phyloP scores from a whole-genome alignment of 2,888 invertebrate genomes.

The Volucella zonaria region DNA sequence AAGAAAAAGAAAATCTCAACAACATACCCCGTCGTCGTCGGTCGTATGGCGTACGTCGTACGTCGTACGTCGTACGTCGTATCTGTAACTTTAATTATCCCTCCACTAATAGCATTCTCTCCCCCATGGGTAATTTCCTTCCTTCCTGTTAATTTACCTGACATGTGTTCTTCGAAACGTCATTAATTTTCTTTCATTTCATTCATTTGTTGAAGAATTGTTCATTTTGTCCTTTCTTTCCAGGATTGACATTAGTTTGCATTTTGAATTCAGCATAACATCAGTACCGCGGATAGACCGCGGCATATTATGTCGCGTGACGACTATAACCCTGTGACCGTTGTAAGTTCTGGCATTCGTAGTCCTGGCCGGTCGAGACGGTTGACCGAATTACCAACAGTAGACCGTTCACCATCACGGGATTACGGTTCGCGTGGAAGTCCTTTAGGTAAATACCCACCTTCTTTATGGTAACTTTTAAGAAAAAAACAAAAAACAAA shows the following conservation, averaged over 20 bases:
- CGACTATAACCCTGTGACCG: conserved; percentile 84
- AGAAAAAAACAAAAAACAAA: too few species aligned
- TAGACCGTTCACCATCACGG: conserved; percentile 94
- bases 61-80: too few species aligned
- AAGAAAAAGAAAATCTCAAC: too few species aligned
- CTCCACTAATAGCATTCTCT: too few species aligned
- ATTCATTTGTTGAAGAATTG: background rate
- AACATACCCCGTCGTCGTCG: too few species aligned
- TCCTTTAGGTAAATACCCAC: conserved; percentile 83
- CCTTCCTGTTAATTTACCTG: conserved; percentile 18
- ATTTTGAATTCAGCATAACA: conserved; percentile 67
- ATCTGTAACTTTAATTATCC: too few species aligned
- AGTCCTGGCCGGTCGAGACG: conserved; percentile 86
- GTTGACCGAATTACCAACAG: conserved; percentile 90
- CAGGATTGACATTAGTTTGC: conserved; percentile 53
- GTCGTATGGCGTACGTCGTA: too few species aligned
- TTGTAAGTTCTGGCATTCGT: conserved; percentile 87
- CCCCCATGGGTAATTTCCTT: background rate
- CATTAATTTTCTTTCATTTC: background rate
- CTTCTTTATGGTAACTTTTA: conserved; percentile 17
- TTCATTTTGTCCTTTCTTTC: conserved; percentile 14
- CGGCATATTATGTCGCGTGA: conserved; percentile 83
- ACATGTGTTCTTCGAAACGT: conserved; percentile 10
- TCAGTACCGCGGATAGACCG: conserved; percentile 82
- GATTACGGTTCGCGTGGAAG: conserved; percentile 87